Conservation (phyloP, 2,113 vertebrate species). For the Gallinago jamesoni region DNA sequence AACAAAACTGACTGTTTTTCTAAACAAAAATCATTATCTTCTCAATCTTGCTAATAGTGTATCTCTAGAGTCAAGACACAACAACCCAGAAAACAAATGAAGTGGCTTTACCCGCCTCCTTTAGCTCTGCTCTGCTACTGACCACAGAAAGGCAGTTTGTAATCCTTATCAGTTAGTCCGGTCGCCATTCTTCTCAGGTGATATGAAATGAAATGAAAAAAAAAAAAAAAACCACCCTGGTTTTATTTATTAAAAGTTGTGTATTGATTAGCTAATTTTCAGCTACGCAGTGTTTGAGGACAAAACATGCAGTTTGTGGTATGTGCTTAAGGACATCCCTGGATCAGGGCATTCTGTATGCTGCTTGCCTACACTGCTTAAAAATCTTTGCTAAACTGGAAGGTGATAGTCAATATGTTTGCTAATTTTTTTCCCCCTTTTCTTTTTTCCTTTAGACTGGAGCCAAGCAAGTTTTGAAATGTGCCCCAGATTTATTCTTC, state of each 20-base stretch:
- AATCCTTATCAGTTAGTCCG: background rate
- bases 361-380: background rate
- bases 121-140: background rate
- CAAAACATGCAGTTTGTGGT: background rate
- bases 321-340: accelerated
- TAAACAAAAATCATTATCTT: background rate
- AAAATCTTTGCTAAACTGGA: background rate
- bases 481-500: background rate
- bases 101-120: background rate
- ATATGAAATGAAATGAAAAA: background rate
- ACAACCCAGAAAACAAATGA: background rate
- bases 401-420: background rate
- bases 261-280: background rate
- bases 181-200: background rate
- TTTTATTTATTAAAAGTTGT: background rate
- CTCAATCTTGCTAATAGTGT: background rate
- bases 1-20: background rate
- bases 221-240: background rate
- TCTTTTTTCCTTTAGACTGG: background rate
- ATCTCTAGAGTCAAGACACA: background rate
- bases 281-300: background rate
- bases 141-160: background rate
- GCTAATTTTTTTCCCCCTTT: background rate
- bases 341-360: background rate
- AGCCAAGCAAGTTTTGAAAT: background rate